phyloP scores from a whole-genome alignment of 2,888 invertebrate species.

The Hydrotaea diabolus region DNA sequence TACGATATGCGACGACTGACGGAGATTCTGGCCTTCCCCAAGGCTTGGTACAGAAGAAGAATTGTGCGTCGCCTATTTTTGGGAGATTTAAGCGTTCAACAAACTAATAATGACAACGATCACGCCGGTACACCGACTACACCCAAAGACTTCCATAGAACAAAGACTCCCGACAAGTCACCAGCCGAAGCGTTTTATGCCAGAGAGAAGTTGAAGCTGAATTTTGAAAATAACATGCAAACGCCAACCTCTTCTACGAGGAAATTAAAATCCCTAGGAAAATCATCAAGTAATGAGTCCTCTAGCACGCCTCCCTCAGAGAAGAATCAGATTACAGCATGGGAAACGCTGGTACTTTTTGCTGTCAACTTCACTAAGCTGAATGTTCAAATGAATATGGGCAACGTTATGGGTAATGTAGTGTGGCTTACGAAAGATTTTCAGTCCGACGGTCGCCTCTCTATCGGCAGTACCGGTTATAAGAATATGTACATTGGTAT shows the following conservation, averaged over 20 bases:
- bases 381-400: slow-evolving; percentile 99
- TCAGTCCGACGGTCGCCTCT: slow-evolving; percentile 93
- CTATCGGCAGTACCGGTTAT: slow-evolving; percentile 96
- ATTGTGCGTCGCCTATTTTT: slow-evolving; percentile 95
- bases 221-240: slow-evolving; percentile 79
- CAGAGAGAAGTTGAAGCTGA: slow-evolving; percentile 83
- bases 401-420: slow-evolving; percentile 99
- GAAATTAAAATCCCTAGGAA: slow-evolving; percentile 82
- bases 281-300: slow-evolving; percentile 83
- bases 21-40: slow-evolving; percentile 98
- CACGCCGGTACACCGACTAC: slow-evolving; percentile 72
- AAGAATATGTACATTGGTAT: slow-evolving; percentile 95
- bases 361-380: slow-evolving; percentile 97
- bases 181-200: slow-evolving; percentile 77
- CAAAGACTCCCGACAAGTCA: slow-evolving; percentile 69
- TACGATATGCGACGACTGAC: slow-evolving; percentile 98
- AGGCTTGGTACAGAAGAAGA: slow-evolving; percentile 98
- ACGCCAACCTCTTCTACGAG: slow-evolving; percentile 70
- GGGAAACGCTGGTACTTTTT: slow-evolving; percentile 98
- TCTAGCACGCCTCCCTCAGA: slow-evolving; percentile 83
- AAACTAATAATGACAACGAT: slow-evolving; percentile 72
- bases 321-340: slow-evolving; percentile 87
- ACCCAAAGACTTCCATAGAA: slow-evolving; percentile 69
- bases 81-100: slow-evolving; percentile 91
- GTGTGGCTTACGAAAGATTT: slow-evolving; percentile 95